A percentile compares a stretch with the other conserved stretches of the same genome.
phyloP scores from a whole-genome alignment of 2,888 invertebrate species.

The Parthenolecanium corni region DNA sequence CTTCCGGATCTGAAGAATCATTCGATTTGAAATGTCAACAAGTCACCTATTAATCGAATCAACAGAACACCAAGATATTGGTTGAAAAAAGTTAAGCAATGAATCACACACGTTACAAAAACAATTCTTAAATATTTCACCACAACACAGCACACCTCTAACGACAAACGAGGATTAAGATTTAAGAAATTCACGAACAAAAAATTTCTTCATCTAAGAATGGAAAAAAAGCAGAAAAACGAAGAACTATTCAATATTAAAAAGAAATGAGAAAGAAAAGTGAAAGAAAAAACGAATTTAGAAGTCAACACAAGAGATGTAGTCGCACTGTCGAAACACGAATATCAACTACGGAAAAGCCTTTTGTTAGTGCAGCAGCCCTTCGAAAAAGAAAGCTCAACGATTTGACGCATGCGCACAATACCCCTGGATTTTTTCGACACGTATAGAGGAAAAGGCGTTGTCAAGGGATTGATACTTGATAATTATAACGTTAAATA shows the following conservation, averaged over 20 bases:
- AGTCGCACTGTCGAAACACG: not conserved
- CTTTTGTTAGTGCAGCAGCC: constrained; percentile 14
- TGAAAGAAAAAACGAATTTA: not conserved
- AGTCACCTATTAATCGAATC: no score
- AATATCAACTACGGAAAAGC: constrained; percentile 16
- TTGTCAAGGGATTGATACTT: constrained; percentile 19
- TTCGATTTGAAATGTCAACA: no score
- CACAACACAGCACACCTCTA: no score
- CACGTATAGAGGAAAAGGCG: constrained; percentile 8
- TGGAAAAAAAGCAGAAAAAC: not conserved
- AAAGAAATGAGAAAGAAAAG: not conserved
- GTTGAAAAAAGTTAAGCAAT: no score
- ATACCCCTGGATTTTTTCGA: no score
- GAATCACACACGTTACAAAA: no score
- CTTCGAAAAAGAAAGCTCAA: constrained; percentile 16
- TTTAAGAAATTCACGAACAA: no score
- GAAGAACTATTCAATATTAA: not conserved
- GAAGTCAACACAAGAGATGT: not conserved
- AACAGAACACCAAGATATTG: no score
- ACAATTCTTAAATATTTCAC: no score
- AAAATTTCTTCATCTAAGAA: not conserved
- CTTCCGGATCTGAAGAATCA: no score
- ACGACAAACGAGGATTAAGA: no score
- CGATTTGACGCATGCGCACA: no score
- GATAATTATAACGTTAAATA: constrained; percentile 16